Evolutionary conservation across 2,888 invertebrate species (phyloP).

Genomic region (Drosophila stalkeri): DNA sequence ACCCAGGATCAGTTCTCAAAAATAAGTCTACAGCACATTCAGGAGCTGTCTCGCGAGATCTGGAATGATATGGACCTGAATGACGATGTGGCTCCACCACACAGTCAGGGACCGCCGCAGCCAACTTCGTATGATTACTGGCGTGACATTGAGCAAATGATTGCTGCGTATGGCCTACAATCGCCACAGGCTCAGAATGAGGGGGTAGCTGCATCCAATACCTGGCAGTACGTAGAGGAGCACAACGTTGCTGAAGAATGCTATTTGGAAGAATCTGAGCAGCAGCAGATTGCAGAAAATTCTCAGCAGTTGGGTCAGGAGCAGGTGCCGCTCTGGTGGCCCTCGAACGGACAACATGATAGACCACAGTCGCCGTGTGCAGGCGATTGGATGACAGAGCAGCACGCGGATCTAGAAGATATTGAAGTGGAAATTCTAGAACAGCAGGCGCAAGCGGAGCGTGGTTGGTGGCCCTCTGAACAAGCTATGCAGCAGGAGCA

Average conservation of each 20-base stretch:
- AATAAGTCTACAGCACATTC: not conserved
- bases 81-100: not conserved
- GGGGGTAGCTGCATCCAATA: not conserved
- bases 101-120: not conserved
- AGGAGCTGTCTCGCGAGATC: not conserved
- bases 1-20: not conserved
- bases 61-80: not conserved
- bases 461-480: not conserved
- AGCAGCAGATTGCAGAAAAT: not conserved
- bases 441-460: not conserved
- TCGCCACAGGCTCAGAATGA: not conserved
- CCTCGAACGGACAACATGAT: not conserved
- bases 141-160: conserved; percentile 9
- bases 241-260: not conserved
- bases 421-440: not conserved
- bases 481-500: not conserved
- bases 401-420: too few relatives aligned
- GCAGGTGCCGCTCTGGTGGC: not conserved
- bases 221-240: not conserved
- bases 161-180: not conserved
- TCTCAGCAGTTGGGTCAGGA: not conserved
- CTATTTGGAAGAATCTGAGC: not conserved
- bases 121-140: conserved; percentile 5
- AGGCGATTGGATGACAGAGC: not conserved
- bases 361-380: not conserved